These are phyloP conservation scores for Drosophila colorata DNA, from an alignment of 2,888 invertebrate genomes.

Conservation along the genomic window DNA sequence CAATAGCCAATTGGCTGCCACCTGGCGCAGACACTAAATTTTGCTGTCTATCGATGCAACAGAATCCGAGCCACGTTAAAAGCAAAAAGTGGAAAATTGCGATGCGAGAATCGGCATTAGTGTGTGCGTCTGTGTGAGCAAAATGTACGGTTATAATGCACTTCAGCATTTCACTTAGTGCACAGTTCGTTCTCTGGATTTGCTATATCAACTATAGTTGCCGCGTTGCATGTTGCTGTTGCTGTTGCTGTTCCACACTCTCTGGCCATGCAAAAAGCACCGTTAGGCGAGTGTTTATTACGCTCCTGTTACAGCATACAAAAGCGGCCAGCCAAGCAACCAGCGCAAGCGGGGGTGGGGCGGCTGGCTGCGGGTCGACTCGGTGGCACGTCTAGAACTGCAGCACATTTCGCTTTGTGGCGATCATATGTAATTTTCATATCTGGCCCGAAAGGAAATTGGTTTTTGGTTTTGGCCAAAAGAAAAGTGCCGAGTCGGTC, in stretches of 20 bases:
- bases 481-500: constrained; percentile 61
- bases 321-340: constrained; percentile 55
- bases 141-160: constrained; percentile 76
- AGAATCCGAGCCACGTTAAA: constrained; percentile 44
- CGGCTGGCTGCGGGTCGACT: not conserved
- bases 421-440: constrained; percentile 65
- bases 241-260: constrained; percentile 39
- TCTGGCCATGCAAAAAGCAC: constrained; percentile 59
- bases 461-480: constrained; percentile 44
- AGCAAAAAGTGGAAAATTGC: constrained; percentile 59
- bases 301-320: constrained; percentile 79
- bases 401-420: constrained; percentile 17
- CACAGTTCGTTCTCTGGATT: constrained; percentile 47
- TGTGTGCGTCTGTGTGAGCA: constrained; percentile 39
- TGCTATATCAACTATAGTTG: constrained; percentile 23
- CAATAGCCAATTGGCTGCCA: constrained; percentile 44
- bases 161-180: constrained; percentile 71
- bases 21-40: constrained; percentile 48
- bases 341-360: constrained; percentile 8
- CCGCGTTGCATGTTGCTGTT: constrained; percentile 39
- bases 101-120: constrained; percentile 34
- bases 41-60: constrained; percentile 49
- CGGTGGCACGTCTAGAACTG: constrained; percentile 24
- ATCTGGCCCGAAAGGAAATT: constrained; percentile 59
- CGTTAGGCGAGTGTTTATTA: constrained; percentile 77